Evolutionary conservation across 2,888 invertebrate genomes (phyloP).

Genomic region (Leptinotarsa rubiginosa): DNA sequence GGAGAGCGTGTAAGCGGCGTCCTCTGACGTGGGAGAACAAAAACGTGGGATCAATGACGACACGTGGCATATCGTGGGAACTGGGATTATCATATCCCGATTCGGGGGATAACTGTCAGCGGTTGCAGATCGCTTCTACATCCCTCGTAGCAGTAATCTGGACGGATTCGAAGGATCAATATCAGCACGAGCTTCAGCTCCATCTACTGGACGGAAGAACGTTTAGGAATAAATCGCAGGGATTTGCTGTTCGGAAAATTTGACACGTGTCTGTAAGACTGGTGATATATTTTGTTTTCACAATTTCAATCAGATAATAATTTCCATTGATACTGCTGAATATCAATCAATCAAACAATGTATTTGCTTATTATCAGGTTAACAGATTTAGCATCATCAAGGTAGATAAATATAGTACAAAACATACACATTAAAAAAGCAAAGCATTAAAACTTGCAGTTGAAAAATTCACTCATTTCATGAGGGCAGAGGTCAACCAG

Average conservation of each 20-base stretch:
- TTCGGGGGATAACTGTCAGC: conserved; percentile 37
- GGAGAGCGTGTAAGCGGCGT: conserved; percentile 26
- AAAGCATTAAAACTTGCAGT: too few relatives aligned
- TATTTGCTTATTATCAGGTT: too few relatives aligned
- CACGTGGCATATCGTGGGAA: conserved; percentile 43
- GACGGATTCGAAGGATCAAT: conserved; percentile 22
- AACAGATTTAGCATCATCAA: too few relatives aligned
- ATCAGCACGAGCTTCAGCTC: conserved; percentile 16
- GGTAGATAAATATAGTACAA: too few relatives aligned
- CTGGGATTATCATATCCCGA: conserved; percentile 34
- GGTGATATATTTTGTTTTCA: background rate
- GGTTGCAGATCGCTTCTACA: conserved; percentile 35
- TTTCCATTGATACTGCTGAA: too few relatives aligned
- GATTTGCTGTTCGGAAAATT: background rate
- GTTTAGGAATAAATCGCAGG: background rate
- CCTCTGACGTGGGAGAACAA: conserved; percentile 43
- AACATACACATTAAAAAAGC: too few relatives aligned
- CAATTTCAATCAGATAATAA: too few relatives aligned
- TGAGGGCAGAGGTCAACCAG: too few relatives aligned
- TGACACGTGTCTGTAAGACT: background rate
- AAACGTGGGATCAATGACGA: conserved; percentile 29
- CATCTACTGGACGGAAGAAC: conserved; percentile 25
- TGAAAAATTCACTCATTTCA: too few relatives aligned
- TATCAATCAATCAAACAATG: too few relatives aligned
- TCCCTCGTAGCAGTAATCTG: background rate